Base-by-base conservation (phyloP, 2,113 vertebrate species). In the Anguilla rostrata region DNA sequence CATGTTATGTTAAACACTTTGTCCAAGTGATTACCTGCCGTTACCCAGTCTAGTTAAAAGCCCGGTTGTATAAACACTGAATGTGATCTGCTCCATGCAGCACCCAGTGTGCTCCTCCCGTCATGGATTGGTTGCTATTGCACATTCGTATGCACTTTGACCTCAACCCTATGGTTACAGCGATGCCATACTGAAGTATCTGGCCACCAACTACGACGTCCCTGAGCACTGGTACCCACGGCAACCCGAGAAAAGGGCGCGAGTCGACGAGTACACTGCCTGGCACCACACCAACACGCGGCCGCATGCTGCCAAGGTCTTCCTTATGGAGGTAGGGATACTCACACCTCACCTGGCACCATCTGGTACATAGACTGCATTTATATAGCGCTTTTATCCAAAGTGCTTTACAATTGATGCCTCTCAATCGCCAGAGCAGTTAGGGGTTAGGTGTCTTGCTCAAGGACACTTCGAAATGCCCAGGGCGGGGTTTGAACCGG, bases 231-330 rank as follows among this genome's bases (percentile, higher is more conserved):
- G 95, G 95, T 96, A 95, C 91, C 95, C 95, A 78, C 83, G 57
- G 39, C 91, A 95, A 46, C 89, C 90, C 0, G 87, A 94, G 87
- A 90, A 87, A 40, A 91, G 94, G 81, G 94, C 95, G 3, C 88
- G 90, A 22, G 94, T 96, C 78, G 94, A 96, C 0, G 95, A 96
- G 46, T 96, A 96, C 92, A 94, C 89, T 0, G 94, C 95, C 7
- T 96, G 95, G 95, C 95, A 96, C 83, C 95, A 96, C 39, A 92
- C 11, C 22, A 90, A 95, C 93, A 96, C 93, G 0, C 92, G 95
- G 0, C 86, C 89, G 0, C 92, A 94, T 2, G 87, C 94, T 0
- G 89, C 95, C 1, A 94, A 87, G 82, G 93, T 96, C 22, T 96
- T 96, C 49, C 39, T 94, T 0, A 86, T 92, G 46, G 94, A 96